Conservation (phyloP, 2,888 invertebrate species). For the Tridacna crocea region DNA sequence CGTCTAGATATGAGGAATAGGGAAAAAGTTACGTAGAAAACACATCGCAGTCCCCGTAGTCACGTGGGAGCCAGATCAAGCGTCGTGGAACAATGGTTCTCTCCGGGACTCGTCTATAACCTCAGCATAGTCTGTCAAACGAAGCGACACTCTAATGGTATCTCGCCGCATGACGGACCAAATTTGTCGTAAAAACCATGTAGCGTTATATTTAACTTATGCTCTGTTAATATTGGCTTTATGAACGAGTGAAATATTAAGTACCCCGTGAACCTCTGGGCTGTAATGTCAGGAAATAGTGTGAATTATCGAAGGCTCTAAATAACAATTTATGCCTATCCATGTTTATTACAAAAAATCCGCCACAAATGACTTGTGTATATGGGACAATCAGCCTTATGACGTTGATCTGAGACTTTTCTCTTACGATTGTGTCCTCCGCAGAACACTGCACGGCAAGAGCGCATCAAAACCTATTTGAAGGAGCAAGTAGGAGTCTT, state of each 20-base stretch:
- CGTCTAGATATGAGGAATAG: too few species aligned
- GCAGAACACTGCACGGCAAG: too few species aligned
- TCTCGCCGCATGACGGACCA: background rate
- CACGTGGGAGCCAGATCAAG: constrained; percentile 14
- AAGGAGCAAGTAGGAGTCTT: too few species aligned
- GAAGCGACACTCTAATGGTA: constrained; percentile 22
- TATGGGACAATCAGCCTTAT: too few species aligned
- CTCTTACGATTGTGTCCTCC: too few species aligned
- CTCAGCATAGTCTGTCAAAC: constrained; percentile 5
- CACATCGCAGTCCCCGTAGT: background rate
- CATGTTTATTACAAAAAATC: too few species aligned
- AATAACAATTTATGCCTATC: too few species aligned
- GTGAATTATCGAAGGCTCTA: too few species aligned
- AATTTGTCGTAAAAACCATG: constrained; percentile 20
- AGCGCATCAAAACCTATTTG: too few species aligned
- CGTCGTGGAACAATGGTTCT: constrained; percentile 14
- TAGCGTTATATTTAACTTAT: constrained; percentile 21
- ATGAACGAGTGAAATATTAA: background rate
- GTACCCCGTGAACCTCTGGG: background rate
- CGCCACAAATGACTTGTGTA: too few species aligned
- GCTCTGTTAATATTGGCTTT: constrained; percentile 16
- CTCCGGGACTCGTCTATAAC: constrained; percentile 11
- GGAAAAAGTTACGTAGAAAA: background rate
- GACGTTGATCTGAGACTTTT: too few species aligned
- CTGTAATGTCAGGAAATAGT: background rate